phyloP scores from a whole-genome alignment of 2,888 invertebrate genomes.

The Drosophila tripunctata region DNA sequence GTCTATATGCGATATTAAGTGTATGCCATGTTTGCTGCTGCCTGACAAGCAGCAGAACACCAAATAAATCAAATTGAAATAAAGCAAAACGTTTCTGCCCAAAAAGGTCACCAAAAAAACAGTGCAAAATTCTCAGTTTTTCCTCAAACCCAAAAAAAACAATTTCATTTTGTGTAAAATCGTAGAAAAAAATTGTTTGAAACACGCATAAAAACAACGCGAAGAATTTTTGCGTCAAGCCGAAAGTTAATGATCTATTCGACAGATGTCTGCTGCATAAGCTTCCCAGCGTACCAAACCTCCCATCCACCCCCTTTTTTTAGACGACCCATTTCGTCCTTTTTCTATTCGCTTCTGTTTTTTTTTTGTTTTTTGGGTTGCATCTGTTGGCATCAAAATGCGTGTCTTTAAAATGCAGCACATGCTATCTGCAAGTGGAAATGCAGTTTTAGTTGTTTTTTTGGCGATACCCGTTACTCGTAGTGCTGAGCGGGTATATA shows the following conservation, averaged over 20 bases:
- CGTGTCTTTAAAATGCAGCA: slow-evolving; percentile 52
- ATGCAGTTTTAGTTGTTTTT: slow-evolving; percentile 15
- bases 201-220: slow-evolving; percentile 2
- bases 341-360: background rate
- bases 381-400: slow-evolving; percentile 32
- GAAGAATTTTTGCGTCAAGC: slow-evolving; percentile 12
- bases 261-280: slow-evolving; percentile 11
- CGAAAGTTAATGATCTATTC: slow-evolving; percentile 45
- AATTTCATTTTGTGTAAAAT: background rate
- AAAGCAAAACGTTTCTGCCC: slow-evolving; percentile 13
- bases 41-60: slow-evolving; percentile 15
- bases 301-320: background rate
- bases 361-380: background rate
- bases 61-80: slow-evolving; percentile 70
- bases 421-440: slow-evolving; percentile 26
- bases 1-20: slow-evolving; percentile 4
- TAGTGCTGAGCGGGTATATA: background rate
- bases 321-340: background rate
- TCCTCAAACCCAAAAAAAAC: background rate
- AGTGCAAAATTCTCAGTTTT: too few species aligned
- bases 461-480: background rate
- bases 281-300: background rate
- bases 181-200: background rate
- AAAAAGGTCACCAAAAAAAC: background rate
- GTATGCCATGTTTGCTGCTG: slow-evolving; percentile 11